A percentile compares a stretch with the other conserved stretches of the same genome.
phyloP scores from a whole-genome alignment of 2,797 vertebrate species.

The Microctenopoma stevenorrisi region DNA sequence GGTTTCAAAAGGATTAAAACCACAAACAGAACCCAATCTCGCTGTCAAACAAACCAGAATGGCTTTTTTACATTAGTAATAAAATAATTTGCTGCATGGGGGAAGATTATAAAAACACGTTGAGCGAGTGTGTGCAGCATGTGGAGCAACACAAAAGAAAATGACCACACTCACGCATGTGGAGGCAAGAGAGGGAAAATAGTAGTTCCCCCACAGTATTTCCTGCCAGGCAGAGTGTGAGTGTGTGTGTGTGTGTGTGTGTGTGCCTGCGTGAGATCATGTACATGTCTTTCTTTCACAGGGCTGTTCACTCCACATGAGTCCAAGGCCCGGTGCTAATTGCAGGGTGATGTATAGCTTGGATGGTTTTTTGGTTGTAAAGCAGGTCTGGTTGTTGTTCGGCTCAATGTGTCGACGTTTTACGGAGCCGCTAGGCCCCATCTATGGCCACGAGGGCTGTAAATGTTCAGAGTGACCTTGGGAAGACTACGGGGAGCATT shows the following conservation, averaged over 20 bases:
- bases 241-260: background rate
- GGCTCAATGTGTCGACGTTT: conserved; percentile 48
- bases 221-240: background rate
- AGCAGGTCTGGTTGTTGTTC: conserved; percentile 33
- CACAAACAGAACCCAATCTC: background rate
- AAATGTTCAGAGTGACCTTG: conserved; percentile 50
- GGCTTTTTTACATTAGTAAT: background rate
- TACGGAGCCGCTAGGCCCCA: conserved; percentile 48
- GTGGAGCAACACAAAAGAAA: conserved; percentile 27
- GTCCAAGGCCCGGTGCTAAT: conserved; percentile 66
- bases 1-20: conserved; percentile 1
- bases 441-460: conserved; percentile 21
- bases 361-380: conserved; percentile 53
- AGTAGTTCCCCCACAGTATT: conserved; percentile 6
- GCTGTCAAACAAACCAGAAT: background rate
- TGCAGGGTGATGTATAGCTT: conserved; percentile 75
- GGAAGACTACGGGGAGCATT: conserved; percentile 38
- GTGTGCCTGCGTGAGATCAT: conserved; percentile 18
- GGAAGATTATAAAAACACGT: background rate
- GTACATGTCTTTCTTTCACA: background rate
- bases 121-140: conserved; percentile 14
- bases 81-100: background rate
- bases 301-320: conserved; percentile 51
- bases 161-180: conserved; percentile 26
- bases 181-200: conserved; percentile 43